These are phyloP conservation scores for Atherix ibis DNA, from an alignment of 2,888 invertebrate genomes.

Conservation along the genomic window DNA sequence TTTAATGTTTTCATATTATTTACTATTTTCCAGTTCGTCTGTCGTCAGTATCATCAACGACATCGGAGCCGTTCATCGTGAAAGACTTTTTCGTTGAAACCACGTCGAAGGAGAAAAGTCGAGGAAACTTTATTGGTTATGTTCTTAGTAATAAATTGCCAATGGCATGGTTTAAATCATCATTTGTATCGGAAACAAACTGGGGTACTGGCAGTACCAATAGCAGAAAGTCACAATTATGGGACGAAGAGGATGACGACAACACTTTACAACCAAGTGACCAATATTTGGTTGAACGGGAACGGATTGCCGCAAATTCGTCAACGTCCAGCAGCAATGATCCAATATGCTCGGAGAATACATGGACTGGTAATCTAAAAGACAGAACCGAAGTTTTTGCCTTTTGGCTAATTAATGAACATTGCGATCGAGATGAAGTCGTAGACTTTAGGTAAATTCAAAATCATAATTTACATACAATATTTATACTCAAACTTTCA, in stretches of 20 bases:
- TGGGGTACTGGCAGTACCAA: constrained; percentile 12
- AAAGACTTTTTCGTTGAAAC: constrained; percentile 21
- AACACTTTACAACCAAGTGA: constrained; percentile 7
- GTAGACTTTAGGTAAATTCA: constrained; percentile 22
- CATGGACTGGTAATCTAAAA: constrained; percentile 7
- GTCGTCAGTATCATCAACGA: constrained; percentile 14
- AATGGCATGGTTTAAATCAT: constrained; percentile 18
- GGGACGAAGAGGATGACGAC: constrained; percentile 7
- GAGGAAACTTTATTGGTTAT: constrained; percentile 20
- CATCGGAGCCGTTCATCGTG: constrained; percentile 11
- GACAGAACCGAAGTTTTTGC: constrained; percentile 10
- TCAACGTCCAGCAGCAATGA: neutral
- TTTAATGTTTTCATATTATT: too few species aligned
- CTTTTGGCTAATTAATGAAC: constrained; percentile 21
- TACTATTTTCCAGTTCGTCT: constrained; percentile 6
- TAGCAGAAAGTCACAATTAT: neutral
- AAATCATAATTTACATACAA: too few species aligned
- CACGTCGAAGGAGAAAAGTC: constrained; percentile 16
- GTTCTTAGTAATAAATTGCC: constrained; percentile 21
- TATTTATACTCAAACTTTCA: too few species aligned
- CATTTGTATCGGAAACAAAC: constrained; percentile 14
- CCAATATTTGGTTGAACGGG: too few species aligned
- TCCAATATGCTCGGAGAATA: constrained; percentile 7
- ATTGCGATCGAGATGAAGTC: constrained; percentile 18
- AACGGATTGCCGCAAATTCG: constrained; percentile 4